Evolutionary conservation across 2,888 invertebrate genomes (phyloP).

Genomic region (Isoperla grammatica): DNA sequence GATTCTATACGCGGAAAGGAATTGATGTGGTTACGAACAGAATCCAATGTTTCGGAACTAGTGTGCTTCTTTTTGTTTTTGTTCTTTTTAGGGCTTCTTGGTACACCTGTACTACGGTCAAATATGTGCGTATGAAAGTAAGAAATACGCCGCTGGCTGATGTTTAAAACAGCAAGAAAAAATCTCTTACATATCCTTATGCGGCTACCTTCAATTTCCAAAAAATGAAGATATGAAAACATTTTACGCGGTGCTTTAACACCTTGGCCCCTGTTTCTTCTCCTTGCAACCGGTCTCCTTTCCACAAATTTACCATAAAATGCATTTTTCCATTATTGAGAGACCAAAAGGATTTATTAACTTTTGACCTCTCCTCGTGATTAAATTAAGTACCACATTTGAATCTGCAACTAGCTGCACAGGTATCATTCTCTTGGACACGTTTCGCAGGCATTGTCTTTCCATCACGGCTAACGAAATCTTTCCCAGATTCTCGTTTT

Average conservation of each 20-base stretch:
- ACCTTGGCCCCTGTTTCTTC: neutral
- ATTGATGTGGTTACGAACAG: neutral
- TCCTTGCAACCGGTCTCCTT: neutral
- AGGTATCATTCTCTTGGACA: too few relatives aligned
- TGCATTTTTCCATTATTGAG: slow-evolving; percentile 1
- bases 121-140: neutral
- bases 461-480: too few relatives aligned
- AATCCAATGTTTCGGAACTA: neutral
- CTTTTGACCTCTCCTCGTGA: neutral
- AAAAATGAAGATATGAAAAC: neutral
- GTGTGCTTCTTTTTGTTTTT: neutral
- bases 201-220: neutral
- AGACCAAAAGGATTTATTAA: neutral
- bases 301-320: slow-evolving; percentile 7
- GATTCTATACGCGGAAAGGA: neutral
- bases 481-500: neutral
- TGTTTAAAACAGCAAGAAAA: neutral
- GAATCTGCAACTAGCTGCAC: neutral
- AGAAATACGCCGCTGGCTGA: too few relatives aligned
- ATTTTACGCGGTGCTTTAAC: neutral
- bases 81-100: neutral
- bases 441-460: too few relatives aligned
- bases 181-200: slow-evolving; percentile 2
- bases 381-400: neutral
- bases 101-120: neutral